Base-by-base conservation (phyloP, 2,888 invertebrate species). In the Ecliptopera silaceata region DNA sequence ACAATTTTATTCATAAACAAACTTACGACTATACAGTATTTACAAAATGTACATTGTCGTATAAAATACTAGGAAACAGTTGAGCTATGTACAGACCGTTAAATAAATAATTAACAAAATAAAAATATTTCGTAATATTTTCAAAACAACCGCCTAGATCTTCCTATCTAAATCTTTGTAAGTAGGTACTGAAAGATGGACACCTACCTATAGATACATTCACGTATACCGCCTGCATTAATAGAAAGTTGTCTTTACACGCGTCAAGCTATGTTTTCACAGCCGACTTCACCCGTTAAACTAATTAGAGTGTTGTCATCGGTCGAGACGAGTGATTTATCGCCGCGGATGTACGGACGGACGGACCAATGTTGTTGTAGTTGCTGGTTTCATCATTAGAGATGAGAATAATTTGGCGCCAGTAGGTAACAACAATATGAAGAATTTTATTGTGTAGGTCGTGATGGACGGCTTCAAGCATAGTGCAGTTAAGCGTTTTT, bases 261-360 rank as follows among this genome's bases (percentile, higher is more conserved):
- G 17, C 52, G 42, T 42, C 42, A 46, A 46, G 47, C 46, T 34
- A 51, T 69, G 65, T 67, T 65, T 64, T 61, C 64, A 61, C 69
- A 65, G 69, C 41, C 66, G 65, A 59, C 56, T 63, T 55, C 32
- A 52, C 18, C 56, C 58, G 65, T 58, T 61, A 61, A 58, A 61
- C 64, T 62, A 65, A 68, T 69, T 69, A 69, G 64, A 56, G 64
- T 48, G 61, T 49, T 66, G 68, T 69, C 69, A 65, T 64, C 68
- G 58, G 53, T 52, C 52, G 54, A 31, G 48, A 32, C 17, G 47
- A 59, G 57, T 68, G 69, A 69, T 68, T 65, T 66, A 69, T 66
- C 34, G 44, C 31, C 36, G 26, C 44, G 53, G 59, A 59, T 43
- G 54, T 43, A 52, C 57, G 42, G 50, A 55, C 59, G 50, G 59